Percentiles rank a stretch among this genome's conserved stretches.
Conservation (phyloP, 2,113 vertebrate species). For the Amphiprion percula region DNA sequence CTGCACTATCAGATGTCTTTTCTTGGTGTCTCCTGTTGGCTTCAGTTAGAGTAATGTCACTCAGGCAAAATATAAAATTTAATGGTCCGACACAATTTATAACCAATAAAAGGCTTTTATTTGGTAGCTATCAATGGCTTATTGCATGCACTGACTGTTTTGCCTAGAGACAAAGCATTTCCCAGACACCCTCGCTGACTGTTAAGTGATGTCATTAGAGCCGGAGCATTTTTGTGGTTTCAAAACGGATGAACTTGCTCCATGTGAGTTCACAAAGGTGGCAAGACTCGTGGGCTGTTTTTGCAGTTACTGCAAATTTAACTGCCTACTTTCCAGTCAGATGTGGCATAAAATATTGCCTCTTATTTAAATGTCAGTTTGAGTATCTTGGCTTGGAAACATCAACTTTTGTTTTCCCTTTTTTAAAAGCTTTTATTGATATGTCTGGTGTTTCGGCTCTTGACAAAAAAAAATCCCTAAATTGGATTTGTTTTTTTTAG, state of each 20-base stretch:
- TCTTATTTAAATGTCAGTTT: not conserved
- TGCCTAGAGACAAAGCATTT: constrained; percentile 65
- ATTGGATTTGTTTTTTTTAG: constrained; percentile 65
- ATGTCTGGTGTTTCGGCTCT: constrained; percentile 13
- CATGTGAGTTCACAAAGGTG: constrained; percentile 65
- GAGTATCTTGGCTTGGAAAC: constrained; percentile 21
- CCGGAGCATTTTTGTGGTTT: constrained; percentile 64
- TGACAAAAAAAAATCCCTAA: constrained; percentile 17
- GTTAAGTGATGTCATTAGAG: constrained; percentile 69
- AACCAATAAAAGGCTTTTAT: constrained; percentile 74
- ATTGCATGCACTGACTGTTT: constrained; percentile 58
- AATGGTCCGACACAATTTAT: constrained; percentile 69
- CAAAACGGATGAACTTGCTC: constrained; percentile 50
- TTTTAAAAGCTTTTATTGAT: constrained; percentile 35
- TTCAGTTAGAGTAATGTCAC: constrained; percentile 49
- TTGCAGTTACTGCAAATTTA: constrained; percentile 11
- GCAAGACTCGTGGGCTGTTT: constrained; percentile 9
- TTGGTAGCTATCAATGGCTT: constrained; percentile 66
- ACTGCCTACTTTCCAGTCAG: constrained; percentile 35
- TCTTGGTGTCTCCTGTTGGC: constrained; percentile 43
- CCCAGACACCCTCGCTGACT: constrained; percentile 63
- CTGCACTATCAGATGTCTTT: constrained; percentile 34
- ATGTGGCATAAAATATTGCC: not conserved
- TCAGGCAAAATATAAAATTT: constrained; percentile 70
- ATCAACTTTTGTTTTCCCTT: constrained; percentile 15